Percentiles rank a stretch among this genome's conserved stretches.
Conservation (phyloP, 2,888 invertebrate species). For the Hemistola chrysoprasaria region DNA sequence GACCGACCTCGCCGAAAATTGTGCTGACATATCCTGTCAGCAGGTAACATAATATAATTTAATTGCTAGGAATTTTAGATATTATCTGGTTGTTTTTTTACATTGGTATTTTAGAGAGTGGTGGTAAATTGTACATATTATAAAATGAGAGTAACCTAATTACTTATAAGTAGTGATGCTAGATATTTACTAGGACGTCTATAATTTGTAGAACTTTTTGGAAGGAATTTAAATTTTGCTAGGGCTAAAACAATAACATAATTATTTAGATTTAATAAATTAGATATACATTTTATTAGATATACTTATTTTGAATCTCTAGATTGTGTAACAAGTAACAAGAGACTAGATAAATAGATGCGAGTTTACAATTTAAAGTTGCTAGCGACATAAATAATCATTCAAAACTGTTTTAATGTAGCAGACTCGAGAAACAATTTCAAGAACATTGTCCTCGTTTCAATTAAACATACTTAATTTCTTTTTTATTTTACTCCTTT, state of each 20-base stretch:
- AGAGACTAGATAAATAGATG: conserved; percentile 24
- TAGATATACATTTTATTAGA: not conserved
- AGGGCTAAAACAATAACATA: conserved; percentile 8
- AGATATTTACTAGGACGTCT: conserved; percentile 48
- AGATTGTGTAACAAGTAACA: conserved; percentile 8
- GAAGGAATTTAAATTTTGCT: conserved; percentile 18
- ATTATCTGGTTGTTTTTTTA: conserved; percentile 41
- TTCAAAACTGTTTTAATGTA: conserved; percentile 17
- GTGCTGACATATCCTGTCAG: conserved; percentile 82
- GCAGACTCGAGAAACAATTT: conserved; percentile 28
- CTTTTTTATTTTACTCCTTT: conserved; percentile 1
- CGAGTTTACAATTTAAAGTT: conserved; percentile 13
- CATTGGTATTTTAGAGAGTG: conserved; percentile 44
- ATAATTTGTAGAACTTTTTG: conserved; percentile 43
- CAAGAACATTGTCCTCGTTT: conserved; percentile 1
- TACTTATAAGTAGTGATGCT: conserved; percentile 47
- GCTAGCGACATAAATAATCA: conserved; percentile 6
- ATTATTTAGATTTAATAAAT: conserved; percentile 9
- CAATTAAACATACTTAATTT: conserved; percentile 4
- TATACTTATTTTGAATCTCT: conserved; percentile 5
- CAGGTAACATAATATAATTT: conserved; percentile 70
- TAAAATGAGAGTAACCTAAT: conserved; percentile 17
- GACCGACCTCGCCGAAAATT: conserved; percentile 79
- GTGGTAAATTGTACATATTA: conserved; percentile 40
- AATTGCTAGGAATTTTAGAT: conserved; percentile 73